Conservation (phyloP, 2,888 invertebrate genomes). For the Leuctra nigra region DNA sequence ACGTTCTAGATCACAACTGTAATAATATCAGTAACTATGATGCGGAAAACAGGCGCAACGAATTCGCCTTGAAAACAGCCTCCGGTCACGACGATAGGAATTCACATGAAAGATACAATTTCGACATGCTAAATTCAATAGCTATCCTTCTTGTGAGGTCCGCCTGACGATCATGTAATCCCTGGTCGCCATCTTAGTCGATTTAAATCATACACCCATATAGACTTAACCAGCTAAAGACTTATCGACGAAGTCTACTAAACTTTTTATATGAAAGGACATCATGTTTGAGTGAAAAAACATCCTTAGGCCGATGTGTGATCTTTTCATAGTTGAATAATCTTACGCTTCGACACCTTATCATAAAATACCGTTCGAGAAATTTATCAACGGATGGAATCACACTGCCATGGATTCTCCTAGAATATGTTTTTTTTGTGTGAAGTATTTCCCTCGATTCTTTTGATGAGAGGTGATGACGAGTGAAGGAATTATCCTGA, state of each 20-base stretch:
- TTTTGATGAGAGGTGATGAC: slow-evolving; percentile 4
- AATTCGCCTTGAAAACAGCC: not conserved
- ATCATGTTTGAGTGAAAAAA: not conserved
- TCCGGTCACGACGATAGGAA: not conserved
- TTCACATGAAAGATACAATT: not conserved
- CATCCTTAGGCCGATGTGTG: not conserved
- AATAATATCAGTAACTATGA: no score
- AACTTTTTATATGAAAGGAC: not conserved
- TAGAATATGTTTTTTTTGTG: not conserved
- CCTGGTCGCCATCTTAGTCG: not conserved
- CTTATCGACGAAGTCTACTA: not conserved
- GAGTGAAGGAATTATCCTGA: slow-evolving; percentile 9
- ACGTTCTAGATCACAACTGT: no score
- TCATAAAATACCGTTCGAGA: slow-evolving; percentile 9
- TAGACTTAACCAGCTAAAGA: not conserved
- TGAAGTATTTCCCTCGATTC: not conserved
- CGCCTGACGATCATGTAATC: not conserved
- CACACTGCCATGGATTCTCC: slow-evolving; percentile 11
- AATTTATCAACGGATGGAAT: slow-evolving; percentile 22
- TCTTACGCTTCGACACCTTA: slow-evolving; percentile 5
- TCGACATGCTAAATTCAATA: not conserved
- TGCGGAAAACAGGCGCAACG: not conserved
- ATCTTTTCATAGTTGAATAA: slow-evolving; percentile 6
- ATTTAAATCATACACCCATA: not conserved
- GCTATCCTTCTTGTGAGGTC: not conserved